A percentile compares a stretch with the other conserved stretches of the same genome.
Conservation (phyloP, 2,113 vertebrate genomes). For the Notiomystis cincta region DNA sequence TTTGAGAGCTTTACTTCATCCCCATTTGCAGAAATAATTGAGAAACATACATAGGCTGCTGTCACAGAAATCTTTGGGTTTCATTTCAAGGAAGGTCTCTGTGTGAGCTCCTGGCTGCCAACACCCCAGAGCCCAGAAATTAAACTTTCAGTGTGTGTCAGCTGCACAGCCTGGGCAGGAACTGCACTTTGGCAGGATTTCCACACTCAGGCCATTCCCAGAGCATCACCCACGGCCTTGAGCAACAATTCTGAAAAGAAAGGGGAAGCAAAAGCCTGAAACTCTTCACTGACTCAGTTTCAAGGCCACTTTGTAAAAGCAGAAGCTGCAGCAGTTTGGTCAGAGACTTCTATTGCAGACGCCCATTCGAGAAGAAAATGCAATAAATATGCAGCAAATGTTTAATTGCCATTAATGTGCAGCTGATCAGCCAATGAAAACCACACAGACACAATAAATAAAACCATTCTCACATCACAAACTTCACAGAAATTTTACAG, state of each 20-base stretch:
- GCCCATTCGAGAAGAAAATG: not conserved
- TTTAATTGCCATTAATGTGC: not conserved
- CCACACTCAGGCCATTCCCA: not conserved
- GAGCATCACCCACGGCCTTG: not conserved
- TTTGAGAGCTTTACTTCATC: not conserved
- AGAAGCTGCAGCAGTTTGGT: not conserved
- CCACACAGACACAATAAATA: not conserved
- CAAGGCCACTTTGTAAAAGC: not conserved
- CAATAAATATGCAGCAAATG: fast-evolving
- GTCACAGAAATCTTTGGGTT: not conserved
- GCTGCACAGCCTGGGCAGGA: not conserved
- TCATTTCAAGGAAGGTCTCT: not conserved
- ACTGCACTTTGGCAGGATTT: not conserved
- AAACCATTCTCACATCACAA: not conserved
- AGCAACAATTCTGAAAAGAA: not conserved
- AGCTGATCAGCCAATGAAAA: not conserved
- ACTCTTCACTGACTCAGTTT: not conserved
- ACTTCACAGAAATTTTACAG: not conserved
- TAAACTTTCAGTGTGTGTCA: not conserved
- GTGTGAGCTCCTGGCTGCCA: not conserved
- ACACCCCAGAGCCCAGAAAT: not conserved
- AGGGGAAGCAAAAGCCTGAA: not conserved
- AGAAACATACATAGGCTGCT: not conserved
- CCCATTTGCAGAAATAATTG: not conserved
- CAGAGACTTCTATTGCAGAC: not conserved